Conservation (phyloP, 2,888 invertebrate species). For the Elaeidobius kamerunicus region DNA sequence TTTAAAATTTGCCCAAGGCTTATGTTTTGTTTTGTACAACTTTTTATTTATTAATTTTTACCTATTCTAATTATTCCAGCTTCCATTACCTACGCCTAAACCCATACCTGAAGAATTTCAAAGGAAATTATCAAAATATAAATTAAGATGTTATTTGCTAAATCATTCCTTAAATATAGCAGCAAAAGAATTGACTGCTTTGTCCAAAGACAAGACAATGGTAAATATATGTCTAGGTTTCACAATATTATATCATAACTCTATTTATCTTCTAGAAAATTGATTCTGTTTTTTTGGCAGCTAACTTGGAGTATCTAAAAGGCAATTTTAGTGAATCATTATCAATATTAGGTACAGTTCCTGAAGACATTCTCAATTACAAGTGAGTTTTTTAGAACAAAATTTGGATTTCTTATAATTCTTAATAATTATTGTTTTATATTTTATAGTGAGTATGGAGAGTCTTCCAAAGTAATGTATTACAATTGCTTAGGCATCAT, state of each 20-base stretch:
- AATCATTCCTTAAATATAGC: conserved; percentile 53
- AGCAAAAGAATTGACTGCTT: conserved; percentile 51
- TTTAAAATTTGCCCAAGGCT: too few species aligned
- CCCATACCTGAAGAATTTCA: conserved; percentile 53
- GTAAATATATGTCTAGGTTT: neutral
- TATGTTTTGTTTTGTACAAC: too few species aligned
- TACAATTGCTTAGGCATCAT: conserved; percentile 82
- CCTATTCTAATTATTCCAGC: conserved; percentile 30
- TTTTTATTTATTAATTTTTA: neutral
- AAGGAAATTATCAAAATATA: conserved; percentile 56
- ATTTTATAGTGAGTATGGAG: conserved; percentile 54
- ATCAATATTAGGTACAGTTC: conserved; percentile 55
- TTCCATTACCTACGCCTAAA: conserved; percentile 43
- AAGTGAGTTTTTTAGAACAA: conserved; percentile 48
- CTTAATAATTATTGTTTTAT: neutral
- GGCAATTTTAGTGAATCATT: conserved; percentile 63
- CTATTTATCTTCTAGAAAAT: conserved; percentile 50
- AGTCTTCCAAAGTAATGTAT: conserved; percentile 61
- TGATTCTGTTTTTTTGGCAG: conserved; percentile 58
- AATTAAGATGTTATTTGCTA: conserved; percentile 59
- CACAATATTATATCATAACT: neutral
- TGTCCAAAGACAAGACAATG: conserved; percentile 48
- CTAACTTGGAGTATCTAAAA: conserved; percentile 62
- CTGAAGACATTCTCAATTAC: conserved; percentile 49
- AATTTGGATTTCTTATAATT: too few species aligned